phyloP scores from a whole-genome alignment of 2,888 invertebrate species.

The Celastrina argiolus region DNA sequence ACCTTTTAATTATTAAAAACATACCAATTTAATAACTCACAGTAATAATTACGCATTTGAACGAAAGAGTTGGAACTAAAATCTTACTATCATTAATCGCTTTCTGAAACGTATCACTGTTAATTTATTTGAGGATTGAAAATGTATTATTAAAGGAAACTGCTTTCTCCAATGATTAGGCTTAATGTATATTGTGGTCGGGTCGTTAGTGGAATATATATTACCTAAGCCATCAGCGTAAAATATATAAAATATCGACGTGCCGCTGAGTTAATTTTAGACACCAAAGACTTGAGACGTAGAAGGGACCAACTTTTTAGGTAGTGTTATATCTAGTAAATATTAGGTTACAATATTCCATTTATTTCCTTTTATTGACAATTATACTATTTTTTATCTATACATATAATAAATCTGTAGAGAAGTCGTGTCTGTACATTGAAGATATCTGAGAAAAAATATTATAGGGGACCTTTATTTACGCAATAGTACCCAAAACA shows the following conservation, averaged over 20 bases:
- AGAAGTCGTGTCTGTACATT: too few relatives aligned
- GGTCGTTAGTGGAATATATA: slow-evolving; percentile 12
- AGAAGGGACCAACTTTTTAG: slow-evolving; percentile 28
- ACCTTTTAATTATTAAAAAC: not conserved
- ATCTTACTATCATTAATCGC: not conserved
- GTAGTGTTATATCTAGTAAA: too few relatives aligned
- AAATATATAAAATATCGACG: slow-evolving; percentile 64
- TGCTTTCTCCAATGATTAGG: slow-evolving; percentile 17
- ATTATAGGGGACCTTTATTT: too few relatives aligned
- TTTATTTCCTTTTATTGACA: too few relatives aligned
- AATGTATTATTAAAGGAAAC: slow-evolving; percentile 10
- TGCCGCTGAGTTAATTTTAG: slow-evolving; percentile 52
- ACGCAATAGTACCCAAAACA: too few relatives aligned
- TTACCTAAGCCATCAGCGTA: slow-evolving; percentile 43
- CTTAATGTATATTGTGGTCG: slow-evolving; percentile 16
- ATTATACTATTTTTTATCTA: too few relatives aligned
- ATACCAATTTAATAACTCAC: not conserved
- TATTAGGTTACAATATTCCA: too few relatives aligned
- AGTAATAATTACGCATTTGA: not conserved
- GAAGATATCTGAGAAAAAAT: too few relatives aligned
- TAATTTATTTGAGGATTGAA: slow-evolving; percentile 11
- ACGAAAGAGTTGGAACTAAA: not conserved
- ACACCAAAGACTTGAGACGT: slow-evolving; percentile 35
- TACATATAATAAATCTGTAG: too few relatives aligned
- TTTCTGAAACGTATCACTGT: slow-evolving; percentile 5